Evolutionary conservation across 2,888 invertebrate genomes (phyloP), one percentile per base, ranked within the genome.

Genomic region (Ennomos fuscantarius): DNA sequence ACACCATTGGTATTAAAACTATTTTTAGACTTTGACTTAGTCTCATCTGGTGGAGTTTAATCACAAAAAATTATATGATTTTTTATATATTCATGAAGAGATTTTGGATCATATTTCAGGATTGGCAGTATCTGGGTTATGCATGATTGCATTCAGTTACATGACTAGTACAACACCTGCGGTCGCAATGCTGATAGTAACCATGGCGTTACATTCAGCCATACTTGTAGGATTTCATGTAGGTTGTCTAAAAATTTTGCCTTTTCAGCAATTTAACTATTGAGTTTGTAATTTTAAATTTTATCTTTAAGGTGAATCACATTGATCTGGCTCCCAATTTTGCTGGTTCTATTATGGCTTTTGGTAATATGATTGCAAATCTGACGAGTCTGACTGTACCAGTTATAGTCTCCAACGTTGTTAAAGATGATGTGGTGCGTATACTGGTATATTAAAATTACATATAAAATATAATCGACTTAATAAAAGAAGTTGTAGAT

Each of bases 261-360:
- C 6, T 6, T 24, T 24, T 24, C 24, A 3, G 6, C 5, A 3
- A 24, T 24, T 24, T 24, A 3, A 24, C 24, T 1, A 24, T 11
- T 13, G 39, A 45, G 15, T 13, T 1, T n/a, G 0, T 55, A 48
- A 45, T 33, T 76, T 24, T 24, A 24, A 24, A 3, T 24, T 3
- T 24, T 24, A 24, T 24, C 6, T 24, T 78, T 36, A 92, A 94
- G 89, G 94, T 94, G 3, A 97, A 96, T 78, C 96, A 96, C 57
- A 95, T 97, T 53, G 97, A 97, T 78, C 86, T 97, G 60, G 94
- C 96, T 5, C 96, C 96, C 0, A 96, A 95, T 74, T 96, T 95
- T 69, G 95, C 96, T 0, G 97, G 96, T 0, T 94, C 95, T 0
- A 82, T 97, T 48, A 96, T 97, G 96, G 96, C 96, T 0, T 93